phyloP scores from a whole-genome alignment of 2,888 invertebrate species.

The Leptodirus hochenwartii region DNA sequence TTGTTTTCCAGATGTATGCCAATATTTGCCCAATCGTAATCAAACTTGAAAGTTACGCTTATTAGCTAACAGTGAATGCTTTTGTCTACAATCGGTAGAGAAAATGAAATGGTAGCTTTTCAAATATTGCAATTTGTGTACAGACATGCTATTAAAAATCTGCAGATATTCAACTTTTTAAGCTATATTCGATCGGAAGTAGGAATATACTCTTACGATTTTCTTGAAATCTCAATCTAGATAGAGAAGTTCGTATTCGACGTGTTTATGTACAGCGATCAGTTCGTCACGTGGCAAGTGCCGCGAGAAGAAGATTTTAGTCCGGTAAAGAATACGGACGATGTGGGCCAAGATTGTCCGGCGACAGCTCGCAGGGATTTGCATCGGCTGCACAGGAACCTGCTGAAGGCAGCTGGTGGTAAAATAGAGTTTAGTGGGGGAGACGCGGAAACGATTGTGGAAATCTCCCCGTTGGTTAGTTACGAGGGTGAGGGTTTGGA shows the following conservation, averaged over 20 bases:
- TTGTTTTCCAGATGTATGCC: no score
- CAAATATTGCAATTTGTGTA: no score
- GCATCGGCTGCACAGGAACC: conserved; percentile 56
- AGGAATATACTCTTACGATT: no score
- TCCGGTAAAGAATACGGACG: conserved; percentile 87
- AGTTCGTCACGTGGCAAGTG: conserved; percentile 86
- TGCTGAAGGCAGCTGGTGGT: conserved; percentile 69
- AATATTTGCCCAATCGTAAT: no score
- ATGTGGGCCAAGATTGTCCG: conserved; percentile 77
- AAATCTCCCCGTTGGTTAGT: conserved; percentile 80
- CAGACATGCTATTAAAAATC: no score
- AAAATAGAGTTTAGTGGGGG: conserved; percentile 41
- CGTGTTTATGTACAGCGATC: conserved; percentile 84
- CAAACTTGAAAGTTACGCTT: no score
- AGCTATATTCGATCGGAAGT: no score
- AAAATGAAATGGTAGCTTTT: no score
- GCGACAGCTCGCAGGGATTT: conserved; percentile 68
- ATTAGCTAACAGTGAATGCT: no score
- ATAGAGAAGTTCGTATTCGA: conserved; percentile 99
- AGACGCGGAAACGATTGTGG: conserved; percentile 60
- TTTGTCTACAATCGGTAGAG: no score
- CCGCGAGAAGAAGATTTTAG: conserved; percentile 88
- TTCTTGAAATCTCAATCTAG: no score
- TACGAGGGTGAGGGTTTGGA: conserved; percentile 79
- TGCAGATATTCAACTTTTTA: no score